Evolutionary conservation across 2,888 invertebrate species (phyloP).

Genomic region (Eupithecia centaureata): DNA sequence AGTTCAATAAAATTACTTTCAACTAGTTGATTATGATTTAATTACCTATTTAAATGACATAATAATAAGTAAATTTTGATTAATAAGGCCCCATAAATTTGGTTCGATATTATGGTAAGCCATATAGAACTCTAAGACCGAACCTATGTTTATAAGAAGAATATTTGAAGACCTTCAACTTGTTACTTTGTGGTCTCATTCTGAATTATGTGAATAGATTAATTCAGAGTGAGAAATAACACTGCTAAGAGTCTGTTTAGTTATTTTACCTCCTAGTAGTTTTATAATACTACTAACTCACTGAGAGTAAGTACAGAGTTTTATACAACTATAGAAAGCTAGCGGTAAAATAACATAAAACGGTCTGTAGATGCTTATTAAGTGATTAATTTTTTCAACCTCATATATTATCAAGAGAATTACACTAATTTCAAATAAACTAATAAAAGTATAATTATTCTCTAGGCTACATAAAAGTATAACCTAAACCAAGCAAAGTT

Average conservation of each 20-base stretch:
- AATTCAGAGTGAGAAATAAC: too few relatives aligned
- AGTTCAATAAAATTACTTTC: neutral
- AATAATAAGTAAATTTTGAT: neutral
- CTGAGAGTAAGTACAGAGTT: too few relatives aligned
- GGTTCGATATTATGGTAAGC: conserved; percentile 2
- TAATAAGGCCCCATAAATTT: conserved; percentile 4
- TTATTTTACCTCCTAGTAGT: too few relatives aligned
- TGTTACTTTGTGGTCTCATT: too few relatives aligned
- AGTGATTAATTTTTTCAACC: too few relatives aligned
- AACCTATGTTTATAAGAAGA: neutral
- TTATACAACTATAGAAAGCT: too few relatives aligned
- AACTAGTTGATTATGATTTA: neutral
- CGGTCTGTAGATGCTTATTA: too few relatives aligned
- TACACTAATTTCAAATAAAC: neutral
- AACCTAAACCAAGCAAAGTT: neutral
- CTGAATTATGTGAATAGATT: too few relatives aligned
- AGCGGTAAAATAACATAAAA: too few relatives aligned
- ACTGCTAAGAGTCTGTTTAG: too few relatives aligned
- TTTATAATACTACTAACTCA: too few relatives aligned
- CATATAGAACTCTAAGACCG: neutral
- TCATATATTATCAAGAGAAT: too few relatives aligned
- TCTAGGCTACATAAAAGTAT: neutral
- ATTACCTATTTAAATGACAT: neutral
- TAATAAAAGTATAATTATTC: neutral
- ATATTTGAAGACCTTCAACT: neutral